Conservation (phyloP, 2,113 vertebrate genomes). For the Forbesichthys papilliferus region DNA sequence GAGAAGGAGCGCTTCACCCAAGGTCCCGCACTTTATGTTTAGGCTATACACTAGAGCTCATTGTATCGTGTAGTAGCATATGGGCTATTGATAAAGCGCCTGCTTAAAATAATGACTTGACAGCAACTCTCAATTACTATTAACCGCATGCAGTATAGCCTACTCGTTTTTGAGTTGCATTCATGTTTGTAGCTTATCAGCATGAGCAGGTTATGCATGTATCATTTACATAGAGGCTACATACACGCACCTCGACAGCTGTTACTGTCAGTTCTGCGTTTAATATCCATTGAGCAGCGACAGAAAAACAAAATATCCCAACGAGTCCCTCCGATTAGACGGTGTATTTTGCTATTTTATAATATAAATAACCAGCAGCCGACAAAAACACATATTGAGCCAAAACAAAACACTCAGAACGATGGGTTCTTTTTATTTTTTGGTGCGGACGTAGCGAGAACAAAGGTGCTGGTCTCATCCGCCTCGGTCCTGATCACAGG, state of each 20-base stretch:
- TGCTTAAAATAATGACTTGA: slow-evolving; percentile 27
- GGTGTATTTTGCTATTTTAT: slow-evolving; percentile 15
- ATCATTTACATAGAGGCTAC: neutral
- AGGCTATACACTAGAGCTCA: too few relatives aligned
- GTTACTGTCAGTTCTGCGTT: slow-evolving; percentile 63
- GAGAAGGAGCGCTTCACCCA: neutral
- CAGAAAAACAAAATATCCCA: slow-evolving; percentile 31
- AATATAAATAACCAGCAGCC: slow-evolving; percentile 11
- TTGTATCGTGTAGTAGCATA: too few relatives aligned
- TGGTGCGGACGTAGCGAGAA: slow-evolving; percentile 49
- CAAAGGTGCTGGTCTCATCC: slow-evolving; percentile 75
- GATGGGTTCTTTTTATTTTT: slow-evolving; percentile 25
- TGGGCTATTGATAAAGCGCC: slow-evolving; percentile 11
- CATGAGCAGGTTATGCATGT: neutral
- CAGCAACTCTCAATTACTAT: slow-evolving; percentile 13
- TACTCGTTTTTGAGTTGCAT: neutral
- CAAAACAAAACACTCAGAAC: neutral
- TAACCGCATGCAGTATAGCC: neutral
- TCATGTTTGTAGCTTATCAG: neutral
- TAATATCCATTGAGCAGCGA: slow-evolving; percentile 70
- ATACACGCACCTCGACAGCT: slow-evolving; percentile 66
- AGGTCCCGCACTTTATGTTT: slow-evolving; percentile 1
- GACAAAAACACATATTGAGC: neutral
- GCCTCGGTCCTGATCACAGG: slow-evolving; percentile 73
- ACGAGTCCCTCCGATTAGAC: slow-evolving; percentile 35